Evolutionary conservation across 2,113 vertebrate genomes (phyloP).

Genomic region (Patagioenas fasciata): DNA sequence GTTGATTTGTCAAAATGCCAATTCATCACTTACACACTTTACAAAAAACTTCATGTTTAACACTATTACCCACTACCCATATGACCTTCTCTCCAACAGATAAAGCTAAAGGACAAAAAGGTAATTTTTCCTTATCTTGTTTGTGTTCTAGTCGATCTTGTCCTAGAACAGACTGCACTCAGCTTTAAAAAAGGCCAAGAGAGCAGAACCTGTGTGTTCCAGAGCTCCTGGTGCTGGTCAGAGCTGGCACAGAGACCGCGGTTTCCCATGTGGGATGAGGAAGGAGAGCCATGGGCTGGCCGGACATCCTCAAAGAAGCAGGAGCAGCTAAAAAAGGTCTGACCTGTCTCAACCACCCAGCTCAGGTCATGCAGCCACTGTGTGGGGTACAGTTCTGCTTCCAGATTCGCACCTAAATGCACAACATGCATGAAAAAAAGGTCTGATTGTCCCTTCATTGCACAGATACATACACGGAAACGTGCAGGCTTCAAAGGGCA

Average conservation of each 20-base stretch:
- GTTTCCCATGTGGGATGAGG: background rate
- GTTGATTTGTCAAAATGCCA: constrained; percentile 29
- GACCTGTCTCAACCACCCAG: background rate
- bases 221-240: background rate
- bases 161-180: background rate
- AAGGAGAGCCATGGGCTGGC: rapidly evolving
- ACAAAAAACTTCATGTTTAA: background rate
- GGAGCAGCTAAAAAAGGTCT: background rate
- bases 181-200: background rate
- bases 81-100: background rate
- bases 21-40: background rate
- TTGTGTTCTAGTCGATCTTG: constrained; percentile 22
- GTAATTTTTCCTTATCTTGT: constrained; percentile 43
- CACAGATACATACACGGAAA: background rate
- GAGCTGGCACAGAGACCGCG: background rate
- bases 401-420: background rate
- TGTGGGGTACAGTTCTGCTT: rapidly evolving
- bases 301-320: too few species aligned
- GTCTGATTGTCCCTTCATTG: background rate
- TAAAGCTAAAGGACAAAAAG: constrained; percentile 46
- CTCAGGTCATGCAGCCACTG: rapidly evolving
- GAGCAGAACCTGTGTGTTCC: background rate
- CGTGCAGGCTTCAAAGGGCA: background rate
- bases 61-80: background rate
- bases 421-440: rapidly evolving